Evolutionary conservation across 2,113 vertebrate genomes (phyloP), one percentile per base, ranked within the genome.

Genomic region (Monarcha castaneiventris): DNA sequence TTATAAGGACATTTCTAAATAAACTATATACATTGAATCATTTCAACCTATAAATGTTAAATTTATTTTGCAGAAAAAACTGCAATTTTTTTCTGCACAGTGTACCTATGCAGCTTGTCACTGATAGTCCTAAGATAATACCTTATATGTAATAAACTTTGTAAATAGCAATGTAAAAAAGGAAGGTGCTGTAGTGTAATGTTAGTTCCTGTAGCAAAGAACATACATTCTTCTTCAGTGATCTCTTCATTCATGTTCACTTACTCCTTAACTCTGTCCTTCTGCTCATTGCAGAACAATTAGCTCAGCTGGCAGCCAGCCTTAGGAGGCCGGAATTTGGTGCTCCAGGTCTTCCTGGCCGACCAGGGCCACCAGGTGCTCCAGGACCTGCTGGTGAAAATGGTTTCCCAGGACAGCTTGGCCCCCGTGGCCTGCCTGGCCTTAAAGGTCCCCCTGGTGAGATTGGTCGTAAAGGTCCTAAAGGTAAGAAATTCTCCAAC

Each of bases 251-350:
- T 80, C 39, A 39, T 41, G 19, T 82, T 84, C 49, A 84, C 35
- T 72, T 30, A 9, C 26, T 72, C 79, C 55, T 62, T 39, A 80
- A 62, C 66, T 44, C 29, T 75, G 61, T 63, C 39, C 32, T 89
- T 67, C 49, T 76, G 67, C 90, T 52, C 77, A 6, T 93, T 97
- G 97, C 96, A 99, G 99, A 99, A 96, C 99, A 99, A 96, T 94
- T 99, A 91, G 98, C 98, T 76, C 98, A 99, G 97, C 98, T 99
- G 97, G 99, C 99, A 85, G 98, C 99, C 89, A 99, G 99, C 91
- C 98, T 99, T 63, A 98, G 97, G 93, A 98, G 99, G 91, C 99
- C 99, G 10, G 99, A 99, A 96, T 98, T 98, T 13, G 99, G 99
- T 7, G 98, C 97, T 67, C 98, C 97, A 12, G 99, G 99, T 58